A percentile compares a stretch with the other conserved stretches of the same genome.
Conservation (phyloP, 2,113 vertebrate species). For the Cettia cetti region DNA sequence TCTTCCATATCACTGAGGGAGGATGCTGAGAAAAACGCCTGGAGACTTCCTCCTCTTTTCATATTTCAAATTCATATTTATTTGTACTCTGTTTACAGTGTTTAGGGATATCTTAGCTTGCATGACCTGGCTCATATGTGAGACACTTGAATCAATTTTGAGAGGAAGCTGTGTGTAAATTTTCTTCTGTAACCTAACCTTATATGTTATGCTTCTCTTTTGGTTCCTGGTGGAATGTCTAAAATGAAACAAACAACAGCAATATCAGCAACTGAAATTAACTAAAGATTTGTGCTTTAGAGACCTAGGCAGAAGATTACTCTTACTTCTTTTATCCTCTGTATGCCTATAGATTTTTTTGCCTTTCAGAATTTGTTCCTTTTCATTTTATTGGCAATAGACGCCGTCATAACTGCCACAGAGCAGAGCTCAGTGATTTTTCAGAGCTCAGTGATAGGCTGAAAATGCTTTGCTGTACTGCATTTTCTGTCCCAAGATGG, state of each 20-base stretch:
- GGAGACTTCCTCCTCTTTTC: background rate
- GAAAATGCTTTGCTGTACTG: conserved; percentile 5
- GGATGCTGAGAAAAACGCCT: background rate
- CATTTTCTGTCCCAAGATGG: conserved; percentile 21
- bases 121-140: background rate
- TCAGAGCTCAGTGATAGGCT: no score
- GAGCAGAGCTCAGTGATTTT: conserved; percentile 11
- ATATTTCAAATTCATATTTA: background rate
- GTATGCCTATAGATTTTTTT: background rate
- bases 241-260: conserved; percentile 5
- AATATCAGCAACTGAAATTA: conserved; percentile 10
- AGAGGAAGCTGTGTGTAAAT: background rate
- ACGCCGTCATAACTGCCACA: background rate
- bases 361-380: background rate
- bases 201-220: background rate
- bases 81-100: background rate
- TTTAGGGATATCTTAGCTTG: background rate
- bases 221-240: background rate
- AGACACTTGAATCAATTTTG: background rate
- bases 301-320: background rate
- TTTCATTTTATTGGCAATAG: conserved; percentile 36
- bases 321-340: background rate
- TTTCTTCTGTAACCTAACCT: background rate
- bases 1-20: background rate
- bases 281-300: conserved; percentile 3